Evolutionary conservation across 1,140 invertebrate species (phyloP).

Genomic region (Sweltsa coloradensis): DNA sequence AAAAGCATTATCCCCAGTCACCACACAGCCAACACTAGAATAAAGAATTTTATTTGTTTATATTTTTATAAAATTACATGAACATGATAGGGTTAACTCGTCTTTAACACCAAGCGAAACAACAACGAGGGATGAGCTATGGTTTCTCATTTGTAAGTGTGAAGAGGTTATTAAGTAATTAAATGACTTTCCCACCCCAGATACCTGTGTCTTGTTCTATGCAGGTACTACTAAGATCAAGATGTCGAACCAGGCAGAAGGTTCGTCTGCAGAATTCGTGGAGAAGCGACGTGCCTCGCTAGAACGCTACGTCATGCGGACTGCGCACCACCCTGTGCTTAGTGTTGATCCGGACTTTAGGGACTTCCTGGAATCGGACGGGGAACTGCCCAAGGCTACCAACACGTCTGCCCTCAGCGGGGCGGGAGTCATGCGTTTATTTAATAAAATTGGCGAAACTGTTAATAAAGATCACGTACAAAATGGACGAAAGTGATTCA

Average conservation of each 20-base stretch:
- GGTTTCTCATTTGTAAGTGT: too few species aligned
- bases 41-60: too few species aligned
- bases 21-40: too few species aligned
- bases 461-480: conserved; percentile 98
- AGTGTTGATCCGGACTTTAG: conserved; percentile 90
- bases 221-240: conserved; percentile 91
- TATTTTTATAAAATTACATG: too few species aligned
- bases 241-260: conserved; percentile 68
- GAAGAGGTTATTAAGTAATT: too few species aligned
- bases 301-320: conserved; percentile 87
- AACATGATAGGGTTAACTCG: too few species aligned
- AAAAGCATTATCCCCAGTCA: too few species aligned
- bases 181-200: too few species aligned
- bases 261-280: conserved; percentile 71
- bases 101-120: too few species aligned
- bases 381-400: conserved; percentile 88
- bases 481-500: conserved; percentile 97
- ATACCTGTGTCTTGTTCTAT: too few species aligned
- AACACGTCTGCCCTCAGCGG: conserved; percentile 93
- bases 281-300: conserved; percentile 81
- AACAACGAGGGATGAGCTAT: too few species aligned
- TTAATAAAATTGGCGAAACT: conserved; percentile 94
- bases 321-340: conserved; percentile 79
- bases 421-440: conserved; percentile 86
- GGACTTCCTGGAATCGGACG: conserved; percentile 91